A percentile compares a stretch with the other conserved stretches of the same genome.
Conservation (phyloP, 2,888 invertebrate species). For the Mythimna ferrago region DNA sequence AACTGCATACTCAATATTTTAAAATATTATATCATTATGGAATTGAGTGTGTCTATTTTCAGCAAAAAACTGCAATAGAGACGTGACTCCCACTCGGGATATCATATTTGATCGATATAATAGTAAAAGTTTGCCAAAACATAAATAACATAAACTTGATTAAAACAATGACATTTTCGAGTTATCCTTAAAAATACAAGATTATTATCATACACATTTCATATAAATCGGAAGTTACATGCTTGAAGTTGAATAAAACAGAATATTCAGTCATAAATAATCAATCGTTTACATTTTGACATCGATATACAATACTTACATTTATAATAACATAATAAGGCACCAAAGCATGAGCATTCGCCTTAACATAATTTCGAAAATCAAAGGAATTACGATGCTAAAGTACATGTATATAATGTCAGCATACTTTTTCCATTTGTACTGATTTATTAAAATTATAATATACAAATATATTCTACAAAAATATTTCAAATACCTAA, state of each 20-base stretch:
- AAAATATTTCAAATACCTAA: conserved; percentile 66
- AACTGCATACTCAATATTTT: conserved; percentile 35
- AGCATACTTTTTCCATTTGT: conserved; percentile 75
- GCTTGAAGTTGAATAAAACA: conserved; percentile 54
- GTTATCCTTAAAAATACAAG: conserved; percentile 51
- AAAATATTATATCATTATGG: conserved; percentile 51
- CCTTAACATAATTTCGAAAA: conserved; percentile 64
- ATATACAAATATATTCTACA: conserved; percentile 72
- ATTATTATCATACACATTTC: conserved; percentile 61
- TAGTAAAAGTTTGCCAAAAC: conserved; percentile 46
- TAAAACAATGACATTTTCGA: conserved; percentile 55
- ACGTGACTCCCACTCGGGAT: conserved; percentile 57
- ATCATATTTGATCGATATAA: conserved; percentile 54
- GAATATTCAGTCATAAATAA: conserved; percentile 73
- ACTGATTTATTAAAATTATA: conserved; percentile 76
- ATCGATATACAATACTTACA: conserved; percentile 65
- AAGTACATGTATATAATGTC: conserved; percentile 59
- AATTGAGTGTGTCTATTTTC: conserved; percentile 58
- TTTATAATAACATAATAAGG: conserved; percentile 75
- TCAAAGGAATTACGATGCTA: conserved; percentile 53
- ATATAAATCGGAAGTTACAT: conserved; percentile 48
- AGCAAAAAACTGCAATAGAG: conserved; percentile 52
- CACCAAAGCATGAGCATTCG: conserved; percentile 77
- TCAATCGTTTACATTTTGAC: conserved; percentile 60
- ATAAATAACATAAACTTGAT: conserved; percentile 44